Evolutionary conservation across 1,140 invertebrate species (phyloP), one percentile per base, ranked within the genome.

Genomic region (Cataglyphis hispanica): DNA sequence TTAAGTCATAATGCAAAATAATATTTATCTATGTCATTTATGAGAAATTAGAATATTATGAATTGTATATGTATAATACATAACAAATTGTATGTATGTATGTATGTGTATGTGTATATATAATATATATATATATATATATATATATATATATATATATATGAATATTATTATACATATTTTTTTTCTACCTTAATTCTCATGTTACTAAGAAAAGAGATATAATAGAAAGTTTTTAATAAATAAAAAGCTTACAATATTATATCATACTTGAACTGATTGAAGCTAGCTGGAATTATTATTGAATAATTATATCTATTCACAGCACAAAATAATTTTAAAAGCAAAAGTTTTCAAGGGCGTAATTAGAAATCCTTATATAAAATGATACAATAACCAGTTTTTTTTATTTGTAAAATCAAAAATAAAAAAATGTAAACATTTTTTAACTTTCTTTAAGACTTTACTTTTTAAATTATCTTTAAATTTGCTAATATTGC

Each of bases 181-280:
- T 50, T 50, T 50, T 50, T 50, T 50, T 10, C 43, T 8, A 50
- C 67, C 1, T 58, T 56, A 25, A 8, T 60, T 22, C 16, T 58
- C 10, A n/a, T 16, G 16, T 40, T 31, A 16, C 25, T 46, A 58
- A 74, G 74, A 2, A 40, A 66, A 46, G 5, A 64, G n/a, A 27
- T 53, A 69, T 16, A 64, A 19, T 70, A 70, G 37, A 63, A 78
- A 74, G 5, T 13, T 61, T 64, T 31, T 25, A 34, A 70, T 60
- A 83, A 8, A 22, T 63, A 78, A 81, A 50, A 50, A 84, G 66
- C 63, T 86, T 77, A 86, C 31, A 27, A 74, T 53, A 22, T 67
- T 69, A 86, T 46, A 84, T 86, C 86, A 67, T 25, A 64, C 81
- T 89, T 85, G 76, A 90, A 89, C 75, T 87, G 77, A 64, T 75